Base-by-base conservation (phyloP, 2,888 invertebrate genomes). In the Agrotis clavis region DNA sequence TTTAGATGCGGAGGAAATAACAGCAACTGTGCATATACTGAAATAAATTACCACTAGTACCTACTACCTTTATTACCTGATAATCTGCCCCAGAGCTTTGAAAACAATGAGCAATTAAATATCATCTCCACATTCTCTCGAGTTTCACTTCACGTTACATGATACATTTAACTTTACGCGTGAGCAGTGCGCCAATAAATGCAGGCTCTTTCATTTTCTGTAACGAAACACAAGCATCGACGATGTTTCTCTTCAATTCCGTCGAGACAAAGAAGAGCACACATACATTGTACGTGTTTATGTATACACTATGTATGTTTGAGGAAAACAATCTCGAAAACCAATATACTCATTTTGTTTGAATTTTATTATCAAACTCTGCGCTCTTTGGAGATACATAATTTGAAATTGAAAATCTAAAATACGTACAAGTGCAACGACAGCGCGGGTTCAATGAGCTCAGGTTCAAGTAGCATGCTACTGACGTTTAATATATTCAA, bases 171-270 rank as follows among this genome's bases (percentile, higher is more conserved):
- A 35, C 35, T 66, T 30, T 53, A 45, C 35, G 57, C 2, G 16
- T 35, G 19, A 53, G 30, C 51, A 61, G 41, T 59, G 41, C 59
- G 64, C 64, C 77, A 71, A 54, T 71, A 65, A 61, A 53, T 54
- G 53, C 53, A 56, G 41, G 16, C 11, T 61, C 41, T 65, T 57
- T 64, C 18, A 67, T 77, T 76, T 57, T 50, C 35, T 61, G 4
- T 30, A 50, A 16, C 35, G 14, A 50, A 69, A 63, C 51, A 13
- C n/a, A 64, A 67, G 54, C 63, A 14, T 11, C 30, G 57, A 54
- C 65, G 11, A 73, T 83, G 73, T 84, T 83, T 71, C 82, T 67
- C 67, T 84, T 67, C 71, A 21, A 82, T 76, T 78, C 67, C 54
- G 50, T n/a, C 50, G 69, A 56, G 50, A 71, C 68, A 61, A 41